Conservation (phyloP, 2,797 vertebrate species). For the Lacerta bilineata region DNA sequence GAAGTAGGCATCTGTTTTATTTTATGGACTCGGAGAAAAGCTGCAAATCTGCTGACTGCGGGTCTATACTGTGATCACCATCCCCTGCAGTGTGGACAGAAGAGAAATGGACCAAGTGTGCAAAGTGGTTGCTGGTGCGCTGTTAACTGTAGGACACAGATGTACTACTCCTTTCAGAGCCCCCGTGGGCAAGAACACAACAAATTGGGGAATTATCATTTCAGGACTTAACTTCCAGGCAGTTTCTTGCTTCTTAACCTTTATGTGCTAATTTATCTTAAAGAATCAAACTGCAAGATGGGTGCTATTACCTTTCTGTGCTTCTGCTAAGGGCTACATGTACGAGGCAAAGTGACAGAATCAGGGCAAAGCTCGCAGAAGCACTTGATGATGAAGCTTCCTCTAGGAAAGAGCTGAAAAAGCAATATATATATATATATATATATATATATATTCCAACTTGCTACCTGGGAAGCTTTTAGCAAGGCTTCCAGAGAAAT, state of each 20-base stretch:
- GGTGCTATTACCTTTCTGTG: slow-evolving; percentile 17
- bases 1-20: neutral
- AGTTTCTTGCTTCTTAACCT: slow-evolving; percentile 12
- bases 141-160: neutral
- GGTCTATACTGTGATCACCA: neutral
- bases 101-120: neutral
- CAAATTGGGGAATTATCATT: neutral
- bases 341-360: slow-evolving; percentile 38
- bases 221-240: neutral
- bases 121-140: neutral
- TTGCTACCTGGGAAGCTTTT: slow-evolving; percentile 23
- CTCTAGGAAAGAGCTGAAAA: slow-evolving; percentile 32
- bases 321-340: slow-evolving; percentile 7
- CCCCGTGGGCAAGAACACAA: neutral
- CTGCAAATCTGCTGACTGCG: too few relatives aligned
- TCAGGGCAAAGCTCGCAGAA: slow-evolving; percentile 36
- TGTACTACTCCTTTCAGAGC: neutral
- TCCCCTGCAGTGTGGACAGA: neutral
- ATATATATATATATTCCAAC: slow-evolving; percentile 15
- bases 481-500: slow-evolving; percentile 49
- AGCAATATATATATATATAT: slow-evolving; percentile 1
- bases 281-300: slow-evolving; percentile 13
- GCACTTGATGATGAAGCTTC: neutral
- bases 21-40: neutral
- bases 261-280: slow-evolving; percentile 21